These are phyloP conservation scores for Paramisgurnus dabryanus DNA, from an alignment of 2,113 vertebrate genomes.

Conservation along the genomic window DNA sequence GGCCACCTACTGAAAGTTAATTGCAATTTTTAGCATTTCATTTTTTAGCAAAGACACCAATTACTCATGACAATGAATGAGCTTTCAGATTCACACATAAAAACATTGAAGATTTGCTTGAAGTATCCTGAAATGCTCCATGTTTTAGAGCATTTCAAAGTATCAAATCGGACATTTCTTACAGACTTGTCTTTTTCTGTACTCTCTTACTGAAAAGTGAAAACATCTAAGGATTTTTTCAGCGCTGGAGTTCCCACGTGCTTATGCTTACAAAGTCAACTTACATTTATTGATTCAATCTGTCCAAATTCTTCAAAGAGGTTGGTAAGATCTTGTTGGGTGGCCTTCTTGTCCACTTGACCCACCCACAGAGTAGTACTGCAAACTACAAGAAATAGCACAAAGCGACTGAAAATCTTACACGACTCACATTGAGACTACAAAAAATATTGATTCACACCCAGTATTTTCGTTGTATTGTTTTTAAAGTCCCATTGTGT, in stretches of 20 bases:
- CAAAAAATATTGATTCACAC: no score
- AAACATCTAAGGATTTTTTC: background rate
- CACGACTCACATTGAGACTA: background rate
- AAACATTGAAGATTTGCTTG: background rate
- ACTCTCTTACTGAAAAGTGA: background rate
- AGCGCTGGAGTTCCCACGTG: background rate
- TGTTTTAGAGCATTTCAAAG: background rate
- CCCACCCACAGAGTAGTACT: conserved; percentile 99
- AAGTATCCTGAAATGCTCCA: background rate
- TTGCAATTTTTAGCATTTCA: no score
- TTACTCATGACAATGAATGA: no score
- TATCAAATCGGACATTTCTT: background rate
- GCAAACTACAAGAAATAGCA: conserved; percentile 78
- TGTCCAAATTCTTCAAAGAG: conserved; percentile 99
- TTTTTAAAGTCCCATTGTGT: no score
- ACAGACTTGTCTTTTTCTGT: background rate
- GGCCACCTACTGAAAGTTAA: no score
- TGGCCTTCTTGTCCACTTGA: conserved; percentile 98
- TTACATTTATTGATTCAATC: conserved; percentile 99
- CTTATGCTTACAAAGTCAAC: conserved; percentile 50
- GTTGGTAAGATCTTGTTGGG: conserved; percentile 96
- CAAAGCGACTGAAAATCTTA: no score
- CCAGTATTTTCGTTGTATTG: no score
- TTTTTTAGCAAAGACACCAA: no score
- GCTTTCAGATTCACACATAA: no score